Evolutionary conservation across 2,113 vertebrate genomes (phyloP), one percentile per base, ranked within the genome.

Genomic region (Dipodomys ordii): DNA sequence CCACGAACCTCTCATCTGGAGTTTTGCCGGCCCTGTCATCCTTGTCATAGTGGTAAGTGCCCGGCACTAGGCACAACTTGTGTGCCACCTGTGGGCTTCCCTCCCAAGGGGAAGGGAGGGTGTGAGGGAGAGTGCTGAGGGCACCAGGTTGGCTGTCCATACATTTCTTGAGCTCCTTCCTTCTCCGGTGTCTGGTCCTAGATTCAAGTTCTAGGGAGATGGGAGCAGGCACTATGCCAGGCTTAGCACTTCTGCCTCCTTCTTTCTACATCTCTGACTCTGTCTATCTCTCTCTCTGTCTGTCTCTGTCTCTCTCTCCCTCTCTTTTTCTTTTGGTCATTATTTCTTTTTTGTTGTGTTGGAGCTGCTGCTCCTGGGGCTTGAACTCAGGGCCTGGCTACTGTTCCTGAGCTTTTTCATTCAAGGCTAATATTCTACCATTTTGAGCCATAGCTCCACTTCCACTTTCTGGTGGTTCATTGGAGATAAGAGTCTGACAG

Each of bases 1-100:
- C 97, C 99, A 99, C 16, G 99, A 99, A 97, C 99, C 99, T 96
- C 99, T 99, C 93, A 98, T 99, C 97, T 99, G 99, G 99, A 99
- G 99, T 98, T 99, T 99, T 73, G 99, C 99, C 74, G 99, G 99
- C 96, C 99, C 99, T 74, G 98, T 99, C 13, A 98, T 98, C 98
- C 98, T 99, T 53, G 99, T 99, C 94, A 98, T 99, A 81, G 97
- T 99, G 99, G 99, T 99, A 98, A 98, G 98, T 97, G 90, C 94
- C 89, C 73, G 27, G 39, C 3, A 1, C 12, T 25, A 2, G 11
- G 35, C 35, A 27, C n/a, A 27, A 7, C 39, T 10, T 5, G 16
- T n/a, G n/a, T 35, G 44, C 57, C 60, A n/a, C 72, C 69, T n/a
- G 28, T 65, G 72, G 10, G 35, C 27, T 46, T 27, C 49, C 23